phyloP scores from a whole-genome alignment of 2,797 vertebrate species.

The Podarcis lilfordi region DNA sequence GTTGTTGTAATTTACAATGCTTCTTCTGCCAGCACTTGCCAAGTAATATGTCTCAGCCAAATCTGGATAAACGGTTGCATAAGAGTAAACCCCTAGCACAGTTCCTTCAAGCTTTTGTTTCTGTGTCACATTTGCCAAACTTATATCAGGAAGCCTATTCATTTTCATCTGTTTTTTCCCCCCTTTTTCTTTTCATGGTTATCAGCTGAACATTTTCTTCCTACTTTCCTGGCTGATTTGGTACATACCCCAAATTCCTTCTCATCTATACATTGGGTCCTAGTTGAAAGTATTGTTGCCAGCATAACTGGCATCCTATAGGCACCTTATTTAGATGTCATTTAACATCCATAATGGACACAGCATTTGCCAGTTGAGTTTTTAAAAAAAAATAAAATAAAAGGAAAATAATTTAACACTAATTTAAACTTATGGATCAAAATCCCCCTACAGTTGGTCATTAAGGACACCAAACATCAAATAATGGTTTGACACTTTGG shows the following conservation, averaged over 20 bases:
- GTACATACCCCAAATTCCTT: neutral
- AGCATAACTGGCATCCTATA: neutral
- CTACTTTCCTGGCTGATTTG: neutral
- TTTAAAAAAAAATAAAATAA: neutral
- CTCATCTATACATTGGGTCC: neutral
- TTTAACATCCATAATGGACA: neutral
- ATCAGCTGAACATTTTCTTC: conserved; percentile 3
- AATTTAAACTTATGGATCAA: neutral
- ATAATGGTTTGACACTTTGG: neutral
- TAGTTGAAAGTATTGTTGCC: neutral
- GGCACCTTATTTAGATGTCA: neutral
- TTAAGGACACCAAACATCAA: neutral
- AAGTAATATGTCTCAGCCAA: neutral
- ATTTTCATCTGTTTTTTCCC: neutral
- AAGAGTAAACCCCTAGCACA: neutral
- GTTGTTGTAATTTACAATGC: neutral
- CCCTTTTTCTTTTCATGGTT: fast-evolving
- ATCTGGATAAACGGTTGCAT: neutral
- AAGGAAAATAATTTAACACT: neutral
- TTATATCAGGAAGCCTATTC: conserved; percentile 1
- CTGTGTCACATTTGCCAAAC: neutral
- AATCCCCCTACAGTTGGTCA: neutral
- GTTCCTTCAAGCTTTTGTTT: neutral
- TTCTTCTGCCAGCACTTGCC: fast-evolving
- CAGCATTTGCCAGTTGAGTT: neutral